Evolutionary conservation across 2,113 vertebrate species (phyloP).

Genomic region (Anthoscopus minutus): DNA sequence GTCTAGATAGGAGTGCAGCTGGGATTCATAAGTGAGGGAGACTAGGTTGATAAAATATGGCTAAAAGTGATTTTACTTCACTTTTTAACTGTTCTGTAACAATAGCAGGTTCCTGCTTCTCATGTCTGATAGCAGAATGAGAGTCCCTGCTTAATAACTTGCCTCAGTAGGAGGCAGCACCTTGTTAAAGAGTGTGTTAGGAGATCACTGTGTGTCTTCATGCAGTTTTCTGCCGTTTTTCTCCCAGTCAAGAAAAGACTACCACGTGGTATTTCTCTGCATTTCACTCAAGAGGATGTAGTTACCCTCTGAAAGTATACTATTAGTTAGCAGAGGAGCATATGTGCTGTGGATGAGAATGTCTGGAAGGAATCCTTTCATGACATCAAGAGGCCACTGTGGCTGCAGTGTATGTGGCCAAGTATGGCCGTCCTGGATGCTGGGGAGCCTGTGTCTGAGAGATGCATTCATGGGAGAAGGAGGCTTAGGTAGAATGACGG

Average conservation of each 20-base stretch:
- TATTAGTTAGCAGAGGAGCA: not conserved
- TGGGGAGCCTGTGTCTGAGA: not conserved
- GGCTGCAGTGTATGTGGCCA: not conserved
- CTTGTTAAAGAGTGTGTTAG: not conserved
- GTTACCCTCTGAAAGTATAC: not conserved
- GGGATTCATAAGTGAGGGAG: not conserved
- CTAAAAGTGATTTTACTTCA: not conserved
- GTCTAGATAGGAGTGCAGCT: not conserved
- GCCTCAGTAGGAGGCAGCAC: not conserved
- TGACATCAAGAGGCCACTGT: not conserved
- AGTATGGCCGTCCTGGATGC: not conserved
- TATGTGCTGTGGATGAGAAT: not conserved
- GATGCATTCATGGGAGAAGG: not conserved
- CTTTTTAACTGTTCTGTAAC: not conserved
- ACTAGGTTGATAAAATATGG: not conserved
- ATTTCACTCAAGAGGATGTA: not conserved
- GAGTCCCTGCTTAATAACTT: not conserved
- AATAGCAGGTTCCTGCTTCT: not conserved
- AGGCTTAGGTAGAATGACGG: not conserved
- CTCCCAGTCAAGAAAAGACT: not conserved
- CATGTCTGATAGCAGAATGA: not conserved
- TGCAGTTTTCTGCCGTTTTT: not conserved
- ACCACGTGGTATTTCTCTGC: not conserved
- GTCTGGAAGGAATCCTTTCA: not conserved
- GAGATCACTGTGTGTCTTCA: not conserved